Conservation (phyloP, 2,797 vertebrate genomes). For the Hylomyscus alleni region DNA sequence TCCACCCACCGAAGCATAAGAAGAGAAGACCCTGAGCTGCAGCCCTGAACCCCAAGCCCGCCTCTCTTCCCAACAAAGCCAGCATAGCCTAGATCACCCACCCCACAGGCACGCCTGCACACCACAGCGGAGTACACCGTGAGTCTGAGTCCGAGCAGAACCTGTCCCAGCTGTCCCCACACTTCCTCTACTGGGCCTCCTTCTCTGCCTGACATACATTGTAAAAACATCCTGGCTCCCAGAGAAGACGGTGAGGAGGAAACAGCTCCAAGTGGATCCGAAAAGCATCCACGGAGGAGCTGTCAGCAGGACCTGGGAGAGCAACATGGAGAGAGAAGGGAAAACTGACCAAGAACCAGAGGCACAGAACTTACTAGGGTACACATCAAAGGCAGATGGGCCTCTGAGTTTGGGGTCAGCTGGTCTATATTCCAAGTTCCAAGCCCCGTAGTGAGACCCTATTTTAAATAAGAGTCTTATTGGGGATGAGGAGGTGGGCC, state of each 20-base stretch:
- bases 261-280: neutral
- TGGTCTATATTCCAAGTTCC: neutral
- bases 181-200: neutral
- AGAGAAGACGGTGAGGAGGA: neutral
- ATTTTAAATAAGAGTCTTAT: neutral
- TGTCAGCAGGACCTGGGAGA: neutral
- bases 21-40: neutral
- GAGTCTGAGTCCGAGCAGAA: neutral
- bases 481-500: neutral
- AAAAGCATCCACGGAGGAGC: neutral
- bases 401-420: neutral
- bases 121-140: neutral
- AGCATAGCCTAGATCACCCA: accelerated
- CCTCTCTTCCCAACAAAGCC: neutral
- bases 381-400: no score
- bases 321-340: neutral
- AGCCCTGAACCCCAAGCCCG: no score
- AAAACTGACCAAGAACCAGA: no score
- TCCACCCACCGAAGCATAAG: neutral
- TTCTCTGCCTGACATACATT: neutral
- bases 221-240: conserved; percentile 5
- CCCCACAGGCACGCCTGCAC: neutral
- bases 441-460: neutral
- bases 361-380: neutral
- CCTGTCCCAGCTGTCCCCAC: neutral